Base-by-base conservation (phyloP, 2,797 vertebrate species). In the Poecilia velifera region DNA sequence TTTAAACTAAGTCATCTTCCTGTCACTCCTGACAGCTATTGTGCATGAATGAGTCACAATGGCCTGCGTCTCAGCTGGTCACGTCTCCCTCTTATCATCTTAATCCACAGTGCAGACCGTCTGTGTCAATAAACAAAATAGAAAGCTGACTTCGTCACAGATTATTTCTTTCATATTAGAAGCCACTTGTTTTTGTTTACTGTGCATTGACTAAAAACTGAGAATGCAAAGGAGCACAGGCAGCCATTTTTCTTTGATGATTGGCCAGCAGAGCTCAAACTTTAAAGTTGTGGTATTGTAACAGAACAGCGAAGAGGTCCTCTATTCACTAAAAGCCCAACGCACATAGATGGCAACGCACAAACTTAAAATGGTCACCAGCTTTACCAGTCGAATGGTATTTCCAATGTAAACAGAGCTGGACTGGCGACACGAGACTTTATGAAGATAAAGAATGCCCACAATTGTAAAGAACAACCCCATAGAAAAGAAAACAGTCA, bases 1-100 rank as follows among this genome's bases (percentile, higher is more conserved):
- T 75, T 66, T 76, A 46, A 76, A 82, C 66, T 43, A 80, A 76
- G 59, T 80, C 77, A 71, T 82, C 77, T 82, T 82, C 84, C 79
- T 55, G 83, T 78, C 47, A 74, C 73, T 89, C 83, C 85, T 71
- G 78, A 79, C 82, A 72, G 83, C 80, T 76, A 73, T 85, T 87
- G 86, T 91, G 90, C 88, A 93, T 86, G 86, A 88, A 86, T 91
- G 83, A 91, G 78, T 91, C 87, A 87, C 81, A 76, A 18, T 84
- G 72, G 2, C 34, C 34, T 34, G 51, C 18, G 73, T 84, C 72
- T 77, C 28, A 13, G 51, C 62, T 74, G 81, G 55, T 62, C 73
- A 55, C 71, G 68, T 84, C 47, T 77, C 70, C 46, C 76, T 62
- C 16, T 34, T 43, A 62, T 76, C 85, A 68, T 76, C 85, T n/a